Evolutionary conservation across 2,888 invertebrate genomes (phyloP).

Genomic region (Mythimna vitellina): DNA sequence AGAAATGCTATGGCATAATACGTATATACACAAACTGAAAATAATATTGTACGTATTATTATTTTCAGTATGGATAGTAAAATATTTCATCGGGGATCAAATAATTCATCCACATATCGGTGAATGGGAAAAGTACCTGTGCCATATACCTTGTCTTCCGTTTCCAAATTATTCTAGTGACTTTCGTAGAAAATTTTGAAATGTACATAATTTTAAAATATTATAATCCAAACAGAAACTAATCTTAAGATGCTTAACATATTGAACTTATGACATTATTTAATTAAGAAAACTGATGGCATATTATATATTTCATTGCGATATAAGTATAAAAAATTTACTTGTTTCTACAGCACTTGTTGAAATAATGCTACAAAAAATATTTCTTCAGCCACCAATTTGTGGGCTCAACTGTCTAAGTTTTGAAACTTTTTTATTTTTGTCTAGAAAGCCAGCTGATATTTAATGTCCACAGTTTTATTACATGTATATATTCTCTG

Average conservation of each 20-base stretch:
- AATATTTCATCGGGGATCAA: too few species aligned
- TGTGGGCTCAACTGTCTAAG: constrained; percentile 4
- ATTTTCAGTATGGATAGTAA: too few species aligned
- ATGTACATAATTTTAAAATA: too few species aligned
- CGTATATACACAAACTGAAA: too few species aligned
- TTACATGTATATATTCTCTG: neutral
- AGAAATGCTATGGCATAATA: too few species aligned
- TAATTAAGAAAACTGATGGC: neutral
- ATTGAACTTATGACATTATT: neutral
- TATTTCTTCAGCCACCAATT: constrained; percentile 17
- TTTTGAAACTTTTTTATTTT: neutral
- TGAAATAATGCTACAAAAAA: neutral
- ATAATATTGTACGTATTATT: too few species aligned
- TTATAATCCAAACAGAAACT: neutral
- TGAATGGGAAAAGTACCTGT: too few species aligned
- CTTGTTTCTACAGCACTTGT: neutral
- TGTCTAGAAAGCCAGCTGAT: constrained; percentile 13
- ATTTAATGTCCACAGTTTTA: constrained; percentile 14
- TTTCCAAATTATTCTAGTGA: too few species aligned
- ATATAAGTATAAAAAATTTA: neutral
- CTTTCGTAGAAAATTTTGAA: too few species aligned
- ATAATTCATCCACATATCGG: too few species aligned
- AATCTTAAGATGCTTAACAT: neutral
- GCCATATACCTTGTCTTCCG: too few species aligned
- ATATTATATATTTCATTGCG: neutral